Percentiles rank a stretch among this genome's conserved stretches.
These are phyloP conservation scores for Thecophora atra DNA, from an alignment of 2,888 invertebrate species.

Conservation along the genomic window DNA sequence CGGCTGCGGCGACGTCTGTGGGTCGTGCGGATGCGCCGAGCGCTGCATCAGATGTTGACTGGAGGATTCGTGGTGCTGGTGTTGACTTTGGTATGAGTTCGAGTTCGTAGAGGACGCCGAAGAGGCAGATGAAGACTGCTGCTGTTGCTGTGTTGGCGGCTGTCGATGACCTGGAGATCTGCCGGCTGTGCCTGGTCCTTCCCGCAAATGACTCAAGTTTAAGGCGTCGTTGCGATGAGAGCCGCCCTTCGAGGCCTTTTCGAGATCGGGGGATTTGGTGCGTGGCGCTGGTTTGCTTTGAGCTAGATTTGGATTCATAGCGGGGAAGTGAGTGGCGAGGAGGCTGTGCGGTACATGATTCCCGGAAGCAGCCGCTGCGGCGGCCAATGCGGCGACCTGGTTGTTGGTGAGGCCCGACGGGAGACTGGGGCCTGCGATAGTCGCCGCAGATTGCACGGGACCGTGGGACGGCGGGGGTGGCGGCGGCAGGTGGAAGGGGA, in stretches of 20 bases:
- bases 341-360: conserved; percentile 72
- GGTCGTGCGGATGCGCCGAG: conserved; percentile 46
- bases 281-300: conserved; percentile 48
- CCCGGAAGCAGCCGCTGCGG: conserved; percentile 73
- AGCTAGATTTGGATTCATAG: conserved; percentile 46
- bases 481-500: conserved; percentile 74
- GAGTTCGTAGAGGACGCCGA: conserved; percentile 37
- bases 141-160: conserved; percentile 43
- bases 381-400: conserved; percentile 69
- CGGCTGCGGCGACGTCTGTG: conserved; percentile 43
- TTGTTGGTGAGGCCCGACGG: conserved; percentile 68
- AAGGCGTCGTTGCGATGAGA: conserved; percentile 65
- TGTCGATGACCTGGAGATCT: conserved; percentile 40
- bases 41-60: conserved; percentile 41
- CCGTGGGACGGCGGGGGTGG: conserved; percentile 71
- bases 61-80: conserved; percentile 45
- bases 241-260: conserved; percentile 42
- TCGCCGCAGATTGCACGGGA: conserved; percentile 37
- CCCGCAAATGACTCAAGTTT: conserved; percentile 71
- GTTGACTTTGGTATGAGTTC: conserved; percentile 53
- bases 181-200: conserved; percentile 41
- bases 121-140: conserved; percentile 42
- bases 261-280: conserved; percentile 52
- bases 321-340: conserved; percentile 69
- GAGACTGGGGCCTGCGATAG: conserved; percentile 40